phyloP scores from a whole-genome alignment of 2,113 vertebrate genomes.

The Salminus brasiliensis region DNA sequence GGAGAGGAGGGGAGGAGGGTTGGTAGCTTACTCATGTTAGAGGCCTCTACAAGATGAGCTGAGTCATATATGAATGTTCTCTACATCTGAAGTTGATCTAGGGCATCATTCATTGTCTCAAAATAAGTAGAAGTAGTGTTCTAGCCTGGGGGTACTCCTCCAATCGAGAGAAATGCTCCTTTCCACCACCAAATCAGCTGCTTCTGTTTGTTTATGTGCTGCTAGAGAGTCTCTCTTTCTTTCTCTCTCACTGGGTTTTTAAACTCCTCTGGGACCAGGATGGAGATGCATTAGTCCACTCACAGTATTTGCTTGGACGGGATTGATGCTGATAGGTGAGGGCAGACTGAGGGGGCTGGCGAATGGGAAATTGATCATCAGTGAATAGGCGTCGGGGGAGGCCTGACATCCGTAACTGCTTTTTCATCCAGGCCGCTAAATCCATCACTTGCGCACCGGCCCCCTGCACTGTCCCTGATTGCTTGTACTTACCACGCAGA shows the following conservation, averaged over 20 bases:
- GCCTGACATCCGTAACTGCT: slow-evolving; percentile 63
- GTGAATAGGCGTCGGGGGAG: slow-evolving; percentile 69
- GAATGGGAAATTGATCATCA: slow-evolving; percentile 72
- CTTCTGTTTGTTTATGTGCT: slow-evolving; percentile 8
- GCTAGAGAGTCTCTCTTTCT: neutral
- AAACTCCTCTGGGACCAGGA: slow-evolving; percentile 57
- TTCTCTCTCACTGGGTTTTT: neutral
- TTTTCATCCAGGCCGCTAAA: slow-evolving; percentile 63
- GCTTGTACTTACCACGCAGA: slow-evolving; percentile 53
- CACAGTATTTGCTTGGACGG: slow-evolving; percentile 68
- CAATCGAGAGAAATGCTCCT: neutral
- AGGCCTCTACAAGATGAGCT: neutral
- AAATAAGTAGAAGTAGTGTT: neutral
- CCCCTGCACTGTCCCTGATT: slow-evolving; percentile 52
- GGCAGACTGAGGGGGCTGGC: slow-evolving; percentile 60
- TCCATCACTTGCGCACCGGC: slow-evolving; percentile 59
- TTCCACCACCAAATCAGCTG: slow-evolving; percentile 14
- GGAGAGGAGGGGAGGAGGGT: too few species aligned
- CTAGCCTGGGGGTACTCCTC: neutral
- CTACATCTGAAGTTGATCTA: neutral
- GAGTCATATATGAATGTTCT: neutral
- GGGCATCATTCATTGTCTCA: neutral
- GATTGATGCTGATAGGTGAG: slow-evolving; percentile 67
- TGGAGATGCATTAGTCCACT: slow-evolving; percentile 71
- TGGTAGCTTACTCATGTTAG: neutral